A percentile compares a stretch with the other conserved stretches of the same genome.
phyloP scores from a whole-genome alignment of 2,797 vertebrate genomes.

The Tragopan temminckii region DNA sequence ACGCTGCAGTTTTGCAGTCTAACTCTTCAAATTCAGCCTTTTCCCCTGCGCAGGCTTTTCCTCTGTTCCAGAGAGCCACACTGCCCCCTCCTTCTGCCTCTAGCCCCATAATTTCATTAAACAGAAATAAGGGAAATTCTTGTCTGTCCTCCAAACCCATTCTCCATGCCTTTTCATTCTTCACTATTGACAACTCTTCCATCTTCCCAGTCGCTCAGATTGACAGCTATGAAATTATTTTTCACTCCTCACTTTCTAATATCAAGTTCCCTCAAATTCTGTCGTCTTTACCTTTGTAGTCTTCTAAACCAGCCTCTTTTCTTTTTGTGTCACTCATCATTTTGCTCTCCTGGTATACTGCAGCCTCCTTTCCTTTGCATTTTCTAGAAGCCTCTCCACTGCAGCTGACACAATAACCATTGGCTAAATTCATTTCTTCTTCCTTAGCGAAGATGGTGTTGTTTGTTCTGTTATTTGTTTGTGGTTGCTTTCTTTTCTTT shows the following conservation, averaged over 20 bases:
- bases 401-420: neutral
- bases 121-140: slow-evolving; percentile 5
- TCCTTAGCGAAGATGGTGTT: neutral
- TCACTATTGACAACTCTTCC: neutral
- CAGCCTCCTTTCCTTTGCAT: neutral
- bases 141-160: slow-evolving; percentile 26
- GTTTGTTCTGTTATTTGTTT: neutral
- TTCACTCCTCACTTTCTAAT: slow-evolving; percentile 66
- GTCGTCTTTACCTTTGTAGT: neutral
- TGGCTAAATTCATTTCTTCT: neutral
- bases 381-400: neutral
- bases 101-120: neutral
- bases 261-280: neutral
- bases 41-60: neutral
- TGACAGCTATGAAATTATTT: slow-evolving; percentile 29
- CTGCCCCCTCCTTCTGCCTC: accelerated
- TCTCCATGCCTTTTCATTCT: neutral
- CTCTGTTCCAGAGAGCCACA: neutral
- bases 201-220: slow-evolving; percentile 16
- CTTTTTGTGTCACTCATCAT: slow-evolving; percentile 49
- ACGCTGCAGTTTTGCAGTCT: neutral
- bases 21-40: neutral
- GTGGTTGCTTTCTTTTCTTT: too few relatives aligned
- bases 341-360: neutral
- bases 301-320: neutral